phyloP scores from a whole-genome alignment of 1,140 invertebrate species.

The Drosophila biarmipes region DNA sequence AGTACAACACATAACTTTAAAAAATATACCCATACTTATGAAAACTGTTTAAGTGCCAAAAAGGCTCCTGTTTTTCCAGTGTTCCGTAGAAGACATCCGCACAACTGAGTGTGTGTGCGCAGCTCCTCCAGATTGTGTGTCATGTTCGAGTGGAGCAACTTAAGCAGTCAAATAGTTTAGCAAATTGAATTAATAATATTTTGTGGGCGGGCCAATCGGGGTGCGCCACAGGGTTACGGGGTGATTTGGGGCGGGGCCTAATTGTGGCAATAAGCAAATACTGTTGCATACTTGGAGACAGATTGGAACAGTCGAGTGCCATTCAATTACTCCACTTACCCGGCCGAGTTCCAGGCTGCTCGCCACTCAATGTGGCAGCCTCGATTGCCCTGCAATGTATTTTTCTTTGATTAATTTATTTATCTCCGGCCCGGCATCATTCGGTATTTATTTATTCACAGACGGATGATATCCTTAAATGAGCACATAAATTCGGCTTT shows the following conservation, averaged over 20 bases:
- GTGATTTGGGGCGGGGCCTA: conserved; percentile 7
- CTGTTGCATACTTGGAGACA: conserved; percentile 43
- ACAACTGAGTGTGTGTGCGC: conserved; percentile 16
- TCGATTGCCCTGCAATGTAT: not conserved
- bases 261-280: conserved; percentile 49
- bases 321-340: conserved; percentile 39
- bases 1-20: no score
- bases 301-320: conserved; percentile 22
- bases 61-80: not conserved
- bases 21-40: no score
- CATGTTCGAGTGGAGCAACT: conserved; percentile 39
- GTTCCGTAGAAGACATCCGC: not conserved
- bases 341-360: not conserved
- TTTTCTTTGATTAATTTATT: conserved; percentile 14
- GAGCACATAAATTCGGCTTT: conserved; percentile 8
- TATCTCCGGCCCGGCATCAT: not conserved
- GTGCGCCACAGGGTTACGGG: not conserved
- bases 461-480: conserved; percentile 1
- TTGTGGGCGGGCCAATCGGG: conserved; percentile 4
- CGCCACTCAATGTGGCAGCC: not conserved
- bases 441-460: conserved; percentile 16
- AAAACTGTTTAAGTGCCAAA: not conserved
- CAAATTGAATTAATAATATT: conserved; percentile 79
- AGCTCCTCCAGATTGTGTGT: conserved; percentile 28
- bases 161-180: conserved; percentile 59